These are phyloP conservation scores for Acanthaster planci DNA, from an alignment of 35 echinoderm and acorn worm genomes.

Conservation along the genomic window DNA sequence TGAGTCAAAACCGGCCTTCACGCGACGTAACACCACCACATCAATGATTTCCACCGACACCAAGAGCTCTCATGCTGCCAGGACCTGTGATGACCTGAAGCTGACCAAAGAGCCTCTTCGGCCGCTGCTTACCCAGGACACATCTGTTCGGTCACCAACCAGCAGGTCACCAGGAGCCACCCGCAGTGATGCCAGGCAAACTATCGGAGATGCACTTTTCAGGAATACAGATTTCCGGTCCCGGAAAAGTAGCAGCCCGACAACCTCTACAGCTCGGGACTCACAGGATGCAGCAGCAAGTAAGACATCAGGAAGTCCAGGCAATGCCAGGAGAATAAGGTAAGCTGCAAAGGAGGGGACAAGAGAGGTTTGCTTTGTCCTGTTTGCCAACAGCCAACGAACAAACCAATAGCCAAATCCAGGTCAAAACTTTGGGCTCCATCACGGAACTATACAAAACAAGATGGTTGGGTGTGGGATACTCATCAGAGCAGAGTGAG, in stretches of 20 bases:
- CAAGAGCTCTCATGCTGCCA: not conserved
- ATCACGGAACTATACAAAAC: no score
- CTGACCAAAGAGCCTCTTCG: slow-evolving; percentile 5
- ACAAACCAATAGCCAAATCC: no score
- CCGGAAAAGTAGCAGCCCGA: not conserved
- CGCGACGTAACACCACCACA: slow-evolving; percentile 40
- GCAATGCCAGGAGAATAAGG: slow-evolving; percentile 6
- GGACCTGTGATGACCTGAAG: slow-evolving; percentile 15
- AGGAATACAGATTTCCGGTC: slow-evolving; percentile 56
- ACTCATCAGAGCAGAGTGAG: no score
- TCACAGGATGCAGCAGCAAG: slow-evolving; percentile 12
- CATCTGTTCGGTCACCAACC: slow-evolving; percentile 40
- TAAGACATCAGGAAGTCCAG: slow-evolving; percentile 11
- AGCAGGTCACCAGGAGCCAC: slow-evolving; percentile 15
- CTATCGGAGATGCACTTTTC: slow-evolving; percentile 73
- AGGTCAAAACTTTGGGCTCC: no score
- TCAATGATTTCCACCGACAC: slow-evolving; percentile 30
- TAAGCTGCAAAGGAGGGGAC: slow-evolving; percentile 15
- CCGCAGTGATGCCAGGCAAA: slow-evolving; percentile 76
- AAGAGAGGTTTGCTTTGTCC: no score
- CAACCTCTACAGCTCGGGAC: slow-evolving; percentile 10
- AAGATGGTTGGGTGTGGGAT: no score
- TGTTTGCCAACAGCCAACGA: no score
- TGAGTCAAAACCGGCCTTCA: slow-evolving; percentile 53
- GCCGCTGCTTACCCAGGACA: slow-evolving; percentile 16